Base-by-base conservation (phyloP, 2,113 vertebrate species). In the Gracilinanus agilis region DNA sequence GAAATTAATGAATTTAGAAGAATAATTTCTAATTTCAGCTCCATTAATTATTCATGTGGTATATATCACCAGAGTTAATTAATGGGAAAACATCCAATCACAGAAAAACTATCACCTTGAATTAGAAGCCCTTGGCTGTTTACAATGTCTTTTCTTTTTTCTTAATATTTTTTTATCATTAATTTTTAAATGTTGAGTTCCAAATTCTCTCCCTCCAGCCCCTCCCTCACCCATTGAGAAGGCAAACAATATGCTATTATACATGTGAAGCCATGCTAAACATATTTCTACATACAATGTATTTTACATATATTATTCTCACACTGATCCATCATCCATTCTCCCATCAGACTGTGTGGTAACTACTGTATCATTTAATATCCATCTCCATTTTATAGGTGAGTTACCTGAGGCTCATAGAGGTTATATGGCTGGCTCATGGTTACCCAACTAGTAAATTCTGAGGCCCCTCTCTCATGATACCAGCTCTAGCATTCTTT, bases 11-110 rank as follows among this genome's bases (percentile, higher is more conserved):
- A 75, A 27, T 21, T 29, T 25, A 27, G 44, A 95, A 91, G 49
- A 94, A 55, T 67, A 92, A 90, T 34, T 92, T 92, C 91, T 83
- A 88, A 75, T 94, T 96, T 97, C 92, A 16, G 24, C 67, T 88
- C 8, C 8, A 16, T 90, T 93, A 89, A 92, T 96, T 94, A 94
- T 95, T 93, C 56, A 55, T 2, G 16, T 44, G 49, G 12, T 11
- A n/a, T 90, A 1, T 94, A 91, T 91, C 92, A 94, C 24, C 24
- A 4, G 89, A 92, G 3, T 83, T 40, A 40, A 83, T 83, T 83
- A 40, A 83, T 40, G 40, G n/a, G 19, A 19, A 83, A n/a, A 83
- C 7, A 40, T 9, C 67, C 16, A 83, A 83, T 83, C 19, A 40
- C 6, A 40, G 67, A 83, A 83, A 83, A 19, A 83, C 19, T 83